phyloP scores from a whole-genome alignment of 2,888 invertebrate genomes.

The Tipula confusa region DNA sequence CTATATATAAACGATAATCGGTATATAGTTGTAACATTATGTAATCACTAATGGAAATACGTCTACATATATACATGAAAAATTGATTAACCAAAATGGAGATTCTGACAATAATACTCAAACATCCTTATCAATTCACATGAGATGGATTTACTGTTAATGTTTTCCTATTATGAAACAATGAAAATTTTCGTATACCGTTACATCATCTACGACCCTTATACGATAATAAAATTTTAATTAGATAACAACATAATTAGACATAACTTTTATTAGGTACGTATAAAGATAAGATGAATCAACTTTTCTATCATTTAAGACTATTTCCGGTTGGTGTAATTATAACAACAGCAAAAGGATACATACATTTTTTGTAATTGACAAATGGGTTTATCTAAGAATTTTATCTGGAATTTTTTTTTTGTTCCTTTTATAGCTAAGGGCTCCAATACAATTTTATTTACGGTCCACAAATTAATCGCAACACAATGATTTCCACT shows the following conservation, averaged over 20 bases:
- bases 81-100: neutral
- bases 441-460: too few species aligned
- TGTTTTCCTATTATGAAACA: neutral
- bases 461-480: too few species aligned
- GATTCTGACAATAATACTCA: neutral
- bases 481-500: too few species aligned
- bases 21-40: neutral
- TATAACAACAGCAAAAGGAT: too few species aligned
- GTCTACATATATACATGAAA: neutral
- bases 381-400: too few species aligned
- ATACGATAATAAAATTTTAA: neutral
- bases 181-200: neutral
- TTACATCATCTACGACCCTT: neutral
- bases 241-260: conserved; percentile 9
- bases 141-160: neutral
- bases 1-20: too few species aligned
- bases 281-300: neutral
- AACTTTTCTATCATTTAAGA: neutral
- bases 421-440: too few species aligned
- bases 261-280: neutral
- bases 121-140: neutral
- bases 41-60: neutral
- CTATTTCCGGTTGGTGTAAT: neutral
- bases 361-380: too few species aligned
- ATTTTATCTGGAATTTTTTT: too few species aligned